phyloP scores from a whole-genome alignment of 2,888 invertebrate genomes.

The Trissolcus japonicus region DNA sequence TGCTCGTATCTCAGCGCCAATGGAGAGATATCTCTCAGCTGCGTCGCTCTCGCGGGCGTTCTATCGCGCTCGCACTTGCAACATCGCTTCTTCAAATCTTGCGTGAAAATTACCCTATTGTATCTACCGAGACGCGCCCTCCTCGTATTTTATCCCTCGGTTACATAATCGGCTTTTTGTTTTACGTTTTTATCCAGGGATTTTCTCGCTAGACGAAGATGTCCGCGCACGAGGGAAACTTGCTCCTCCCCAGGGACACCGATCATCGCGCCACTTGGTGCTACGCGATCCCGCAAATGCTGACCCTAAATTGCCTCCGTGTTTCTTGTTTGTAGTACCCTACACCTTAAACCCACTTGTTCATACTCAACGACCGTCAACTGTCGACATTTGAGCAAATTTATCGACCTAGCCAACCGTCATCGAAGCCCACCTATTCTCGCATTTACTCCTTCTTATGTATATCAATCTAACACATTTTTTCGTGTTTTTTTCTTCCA shows the following conservation, averaged over 20 bases:
- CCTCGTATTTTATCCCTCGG: conserved; percentile 73
- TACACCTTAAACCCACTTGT: conserved; percentile 47
- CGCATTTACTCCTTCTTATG: conserved; percentile 8
- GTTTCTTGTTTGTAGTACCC: conserved; percentile 45
- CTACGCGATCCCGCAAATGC: conserved; percentile 41
- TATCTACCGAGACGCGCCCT: conserved; percentile 62
- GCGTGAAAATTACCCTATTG: conserved; percentile 77
- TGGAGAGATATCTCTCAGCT: conserved; percentile 15
- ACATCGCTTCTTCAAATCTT: conserved; percentile 76
- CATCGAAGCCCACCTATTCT: conserved; percentile 26
- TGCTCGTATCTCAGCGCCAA: conserved; percentile 70
- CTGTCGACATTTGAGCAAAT: conserved; percentile 40
- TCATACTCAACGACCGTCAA: conserved; percentile 44
- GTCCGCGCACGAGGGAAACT: conserved; percentile 5
- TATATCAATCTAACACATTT: no score
- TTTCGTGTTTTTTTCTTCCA: no score
- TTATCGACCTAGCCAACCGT: conserved; percentile 29
- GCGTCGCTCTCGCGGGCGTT: conserved; percentile 12
- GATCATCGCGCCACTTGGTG: conserved; percentile 47
- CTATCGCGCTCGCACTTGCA: conserved; percentile 62
- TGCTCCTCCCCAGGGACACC: conserved; percentile 47
- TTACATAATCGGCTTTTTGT: conserved; percentile 76
- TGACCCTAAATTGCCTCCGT: conserved; percentile 53
- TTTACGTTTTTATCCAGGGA: conserved; percentile 67
- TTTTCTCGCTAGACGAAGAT: conserved; percentile 39